These are phyloP conservation scores for Conopomorpha cramerella DNA, from an alignment of 1,140 invertebrate species.

Conservation along the genomic window DNA sequence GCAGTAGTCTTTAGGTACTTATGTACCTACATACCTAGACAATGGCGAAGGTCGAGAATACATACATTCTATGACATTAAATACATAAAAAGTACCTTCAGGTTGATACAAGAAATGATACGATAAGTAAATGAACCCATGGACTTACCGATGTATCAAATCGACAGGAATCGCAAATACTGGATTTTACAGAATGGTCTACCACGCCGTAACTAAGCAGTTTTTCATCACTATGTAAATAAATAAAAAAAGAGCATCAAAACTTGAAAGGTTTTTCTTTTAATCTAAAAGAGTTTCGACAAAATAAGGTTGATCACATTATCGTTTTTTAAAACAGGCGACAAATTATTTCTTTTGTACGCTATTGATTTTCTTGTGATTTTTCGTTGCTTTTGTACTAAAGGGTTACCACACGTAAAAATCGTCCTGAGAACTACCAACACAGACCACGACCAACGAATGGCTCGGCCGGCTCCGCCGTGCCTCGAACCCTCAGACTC, in stretches of 20 bases:
- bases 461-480: too few relatives aligned
- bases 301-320: slow-evolving; percentile 56
- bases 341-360: slow-evolving; percentile 40
- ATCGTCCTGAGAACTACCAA: too few relatives aligned
- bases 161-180: slow-evolving; percentile 39
- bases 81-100: slow-evolving; percentile 2
- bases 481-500: too few relatives aligned
- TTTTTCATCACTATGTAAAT: slow-evolving; percentile 59
- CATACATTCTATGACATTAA: slow-evolving; percentile 11
- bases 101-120: slow-evolving; percentile 7
- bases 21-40: too few relatives aligned
- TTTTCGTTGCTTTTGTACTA: neutral
- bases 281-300: slow-evolving; percentile 47
- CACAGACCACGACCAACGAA: too few relatives aligned
- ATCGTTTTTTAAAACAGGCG: slow-evolving; percentile 61
- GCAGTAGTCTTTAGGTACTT: too few relatives aligned
- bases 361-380: slow-evolving; percentile 53
- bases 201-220: slow-evolving; percentile 57
- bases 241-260: slow-evolving; percentile 61
- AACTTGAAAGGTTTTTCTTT: slow-evolving; percentile 45
- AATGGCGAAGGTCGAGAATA: slow-evolving; percentile 56
- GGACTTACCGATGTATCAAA: slow-evolving; percentile 49
- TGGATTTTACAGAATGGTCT: slow-evolving; percentile 48
- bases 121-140: slow-evolving; percentile 8
- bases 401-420: too few relatives aligned